Evolutionary conservation across 2,113 vertebrate genomes (phyloP).

Genomic region (Tylochromis polylepis): DNA sequence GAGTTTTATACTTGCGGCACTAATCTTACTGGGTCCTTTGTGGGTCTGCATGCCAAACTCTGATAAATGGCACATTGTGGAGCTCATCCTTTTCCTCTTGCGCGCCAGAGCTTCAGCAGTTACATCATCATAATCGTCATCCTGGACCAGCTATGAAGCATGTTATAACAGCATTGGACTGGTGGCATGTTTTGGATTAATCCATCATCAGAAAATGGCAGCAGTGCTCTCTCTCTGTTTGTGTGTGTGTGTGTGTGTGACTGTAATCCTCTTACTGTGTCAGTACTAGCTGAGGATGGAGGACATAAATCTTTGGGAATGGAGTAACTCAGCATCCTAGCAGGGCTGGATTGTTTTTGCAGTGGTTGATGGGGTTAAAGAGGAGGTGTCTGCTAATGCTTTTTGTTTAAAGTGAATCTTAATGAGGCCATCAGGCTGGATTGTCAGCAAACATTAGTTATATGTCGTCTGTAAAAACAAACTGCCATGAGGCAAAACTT

Average conservation of each 20-base stretch:
- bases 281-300: slow-evolving; percentile 43
- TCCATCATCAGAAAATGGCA: slow-evolving; percentile 67
- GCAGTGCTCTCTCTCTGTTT: background rate
- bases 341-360: background rate
- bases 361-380: background rate
- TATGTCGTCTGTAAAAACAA: background rate
- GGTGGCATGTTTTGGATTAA: slow-evolving; percentile 69
- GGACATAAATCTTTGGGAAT: slow-evolving; percentile 40
- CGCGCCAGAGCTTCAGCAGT: slow-evolving; percentile 4
- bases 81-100: slow-evolving; percentile 40
- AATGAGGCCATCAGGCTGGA: background rate
- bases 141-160: background rate
- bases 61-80: slow-evolving; percentile 49
- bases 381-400: background rate
- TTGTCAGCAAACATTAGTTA: background rate
- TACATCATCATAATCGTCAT: slow-evolving; percentile 58
- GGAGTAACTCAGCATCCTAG: background rate
- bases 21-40: slow-evolving; percentile 47
- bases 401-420: background rate
- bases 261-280: slow-evolving; percentile 63
- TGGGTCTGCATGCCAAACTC: slow-evolving; percentile 38
- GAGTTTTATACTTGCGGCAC: slow-evolving; percentile 35
- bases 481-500: background rate
- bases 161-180: slow-evolving; percentile 48
- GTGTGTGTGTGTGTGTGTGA: slow-evolving; percentile 19